Percentiles rank a stretch among this genome's conserved stretches.
phyloP scores from a whole-genome alignment of 2,888 invertebrate species.

The Spodoptera exigua region DNA sequence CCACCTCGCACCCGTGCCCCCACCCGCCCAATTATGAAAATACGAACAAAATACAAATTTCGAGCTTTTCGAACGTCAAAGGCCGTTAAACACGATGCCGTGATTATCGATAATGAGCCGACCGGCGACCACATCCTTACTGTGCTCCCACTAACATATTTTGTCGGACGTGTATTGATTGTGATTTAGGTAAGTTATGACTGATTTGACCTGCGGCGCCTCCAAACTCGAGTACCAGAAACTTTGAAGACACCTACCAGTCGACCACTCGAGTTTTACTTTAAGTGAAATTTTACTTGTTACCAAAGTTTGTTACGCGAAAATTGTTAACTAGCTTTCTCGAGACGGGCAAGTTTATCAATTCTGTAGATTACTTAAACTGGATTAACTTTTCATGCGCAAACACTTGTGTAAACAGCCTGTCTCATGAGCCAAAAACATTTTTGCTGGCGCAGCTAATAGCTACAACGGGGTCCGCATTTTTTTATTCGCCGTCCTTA shows the following conservation, averaged over 20 bases:
- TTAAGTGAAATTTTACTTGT: constrained; percentile 37
- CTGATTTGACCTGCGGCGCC: constrained; percentile 36
- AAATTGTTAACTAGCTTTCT: constrained; percentile 19
- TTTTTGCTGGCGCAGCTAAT: constrained; percentile 70
- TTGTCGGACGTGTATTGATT: constrained; percentile 52
- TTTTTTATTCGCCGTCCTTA: constrained; percentile 74
- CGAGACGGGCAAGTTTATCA: constrained; percentile 55
- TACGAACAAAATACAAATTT: constrained; percentile 88
- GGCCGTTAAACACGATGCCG: constrained; percentile 67
- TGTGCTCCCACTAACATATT: constrained; percentile 45
- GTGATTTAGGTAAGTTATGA: constrained; percentile 41
- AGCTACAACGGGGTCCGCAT: constrained; percentile 59
- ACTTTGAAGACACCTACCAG: constrained; percentile 9
- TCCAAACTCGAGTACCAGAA: constrained; percentile 11
- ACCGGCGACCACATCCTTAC: constrained; percentile 73
- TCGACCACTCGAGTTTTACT: constrained; percentile 6
- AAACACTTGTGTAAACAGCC: constrained; percentile 58
- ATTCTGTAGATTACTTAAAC: constrained; percentile 45
- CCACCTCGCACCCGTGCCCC: constrained; percentile 70
- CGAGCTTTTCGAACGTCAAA: constrained; percentile 75
- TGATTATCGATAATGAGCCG: constrained; percentile 76
- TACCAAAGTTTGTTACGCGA: constrained; percentile 31
- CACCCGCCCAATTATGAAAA: constrained; percentile 88
- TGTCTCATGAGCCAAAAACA: constrained; percentile 69
- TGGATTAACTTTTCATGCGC: constrained; percentile 46